A percentile compares a stretch with the other conserved stretches of the same genome.
These are phyloP conservation scores for Anastrepha ludens DNA, from an alignment of 1,140 invertebrate species.

Conservation along the genomic window DNA sequence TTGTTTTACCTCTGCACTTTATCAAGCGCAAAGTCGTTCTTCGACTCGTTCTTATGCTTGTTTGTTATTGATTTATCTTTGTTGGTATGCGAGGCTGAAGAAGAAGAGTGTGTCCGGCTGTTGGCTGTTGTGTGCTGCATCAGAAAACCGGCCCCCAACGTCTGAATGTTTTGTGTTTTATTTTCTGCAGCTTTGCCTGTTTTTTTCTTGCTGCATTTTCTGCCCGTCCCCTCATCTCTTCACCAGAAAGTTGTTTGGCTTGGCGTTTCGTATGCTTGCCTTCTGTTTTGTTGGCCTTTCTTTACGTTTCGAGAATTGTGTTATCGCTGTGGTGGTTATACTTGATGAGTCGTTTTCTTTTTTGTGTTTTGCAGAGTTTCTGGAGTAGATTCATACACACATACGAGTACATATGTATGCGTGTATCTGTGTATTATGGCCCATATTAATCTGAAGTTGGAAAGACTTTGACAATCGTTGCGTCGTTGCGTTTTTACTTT, in stretches of 20 bases:
- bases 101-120: not conserved
- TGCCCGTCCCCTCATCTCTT: not conserved
- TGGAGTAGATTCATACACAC: no score
- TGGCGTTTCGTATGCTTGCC: not conserved
- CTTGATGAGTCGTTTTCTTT: not conserved
- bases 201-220: not conserved
- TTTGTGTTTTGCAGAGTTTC: not conserved
- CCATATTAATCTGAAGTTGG: slow-evolving; percentile 35
- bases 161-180: not conserved
- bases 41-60: not conserved
- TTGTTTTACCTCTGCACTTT: not conserved
- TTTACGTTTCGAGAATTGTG: not conserved
- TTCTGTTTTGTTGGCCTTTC: slow-evolving; percentile 23
- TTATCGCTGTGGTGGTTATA: not conserved
- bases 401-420: not conserved
- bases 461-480: not conserved
- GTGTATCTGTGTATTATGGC: not conserved
- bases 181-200: not conserved
- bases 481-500: not conserved
- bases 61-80: slow-evolving; percentile 4
- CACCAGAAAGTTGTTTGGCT: not conserved
- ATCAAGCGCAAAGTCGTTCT: not conserved
- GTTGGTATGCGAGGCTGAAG: not conserved
- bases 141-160: slow-evolving; percentile 32
- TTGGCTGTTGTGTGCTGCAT: not conserved